Evolutionary conservation across 2,113 vertebrate species (phyloP), one percentile per base, ranked within the genome.

Genomic region (Alouatta palliata): DNA sequence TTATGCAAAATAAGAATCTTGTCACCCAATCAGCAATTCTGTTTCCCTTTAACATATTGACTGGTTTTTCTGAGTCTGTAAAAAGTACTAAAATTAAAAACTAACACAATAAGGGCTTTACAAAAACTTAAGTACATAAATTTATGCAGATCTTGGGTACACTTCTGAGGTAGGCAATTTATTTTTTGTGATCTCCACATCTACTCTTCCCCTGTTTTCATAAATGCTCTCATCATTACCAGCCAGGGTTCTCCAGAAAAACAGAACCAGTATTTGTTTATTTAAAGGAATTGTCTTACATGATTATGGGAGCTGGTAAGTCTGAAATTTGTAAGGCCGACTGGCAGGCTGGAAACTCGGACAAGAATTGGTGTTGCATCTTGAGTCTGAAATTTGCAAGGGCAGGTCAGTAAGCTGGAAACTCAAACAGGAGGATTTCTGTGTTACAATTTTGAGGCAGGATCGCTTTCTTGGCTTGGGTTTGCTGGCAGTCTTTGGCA

Each of bases 41-140:
- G 20, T 75, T 88, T 76, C 37, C 35, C 58, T 93, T 70, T 71
- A 71, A 64, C 25, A 61, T 49, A 71, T 61, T 49, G 81, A 77
- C 61, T 96, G 77, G 52, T 71, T 96, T 91, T 83, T 83, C 56
- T 43, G 47, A 80, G 54, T 80, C n/a, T 81, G 52, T 73, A 19
- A 49, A 49, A 32, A 49, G 45, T 49, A 49, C 43, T 90, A 58
- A 77, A 77, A 79, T 70, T 77, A 85, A 52, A 76, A 68, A 56
- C 58, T 30, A 37, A 54, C 23, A 45, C 11, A 52, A 6, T 49
- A 37, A 47, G 19, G 21, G 64, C 64, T 90, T 80, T 40, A 27
- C 43, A 75, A 75, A 89, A 89, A 43, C 16, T 43, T 75, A 76
- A 76, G 37, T 58, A n/a, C 14, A 19, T n/a, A 61, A 61, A 43